Evolutionary conservation across 2,797 vertebrate species (phyloP).

Genomic region (Thaleichthys pacificus): DNA sequence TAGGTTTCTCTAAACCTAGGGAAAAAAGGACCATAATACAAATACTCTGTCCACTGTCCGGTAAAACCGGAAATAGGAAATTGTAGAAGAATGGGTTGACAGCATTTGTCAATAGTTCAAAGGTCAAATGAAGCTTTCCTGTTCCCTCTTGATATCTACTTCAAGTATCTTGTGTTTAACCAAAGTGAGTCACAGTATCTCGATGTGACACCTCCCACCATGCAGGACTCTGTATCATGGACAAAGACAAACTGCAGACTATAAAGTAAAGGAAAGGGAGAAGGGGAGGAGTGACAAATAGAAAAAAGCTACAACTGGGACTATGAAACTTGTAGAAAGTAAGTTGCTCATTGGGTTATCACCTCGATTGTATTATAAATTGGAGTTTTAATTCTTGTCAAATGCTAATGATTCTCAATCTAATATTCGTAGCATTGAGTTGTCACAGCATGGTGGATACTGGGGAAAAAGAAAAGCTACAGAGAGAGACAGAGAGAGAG

Average conservation of each 20-base stretch:
- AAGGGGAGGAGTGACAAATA: conserved; percentile 46
- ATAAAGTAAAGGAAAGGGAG: conserved; percentile 59
- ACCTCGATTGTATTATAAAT: not conserved
- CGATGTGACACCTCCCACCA: conserved; percentile 66
- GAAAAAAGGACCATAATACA: not conserved
- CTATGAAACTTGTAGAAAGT: no score
- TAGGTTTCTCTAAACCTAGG: conserved; percentile 13
- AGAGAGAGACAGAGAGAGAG: conserved; percentile 55
- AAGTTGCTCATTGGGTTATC: not conserved
- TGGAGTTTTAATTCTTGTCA: not conserved
- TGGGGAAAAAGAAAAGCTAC: conserved; percentile 33
- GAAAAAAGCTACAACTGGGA: no score
- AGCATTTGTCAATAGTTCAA: not conserved
- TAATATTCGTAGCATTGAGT: conserved; percentile 18
- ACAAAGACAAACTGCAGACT: conserved; percentile 54
- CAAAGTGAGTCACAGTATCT: conserved; percentile 66
- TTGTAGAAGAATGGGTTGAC: not conserved
- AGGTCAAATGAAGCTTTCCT: not conserved
- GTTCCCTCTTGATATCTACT: conserved; percentile 34
- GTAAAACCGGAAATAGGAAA: not conserved
- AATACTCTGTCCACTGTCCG: not conserved
- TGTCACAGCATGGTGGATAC: conserved; percentile 32
- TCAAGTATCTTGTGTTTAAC: conserved; percentile 61
- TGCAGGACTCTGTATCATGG: conserved; percentile 63
- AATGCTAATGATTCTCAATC: conserved; percentile 36